A percentile compares a stretch with the other conserved stretches of the same genome.
phyloP scores from a whole-genome alignment of 2,888 invertebrate species.

The Folsomia candida region DNA sequence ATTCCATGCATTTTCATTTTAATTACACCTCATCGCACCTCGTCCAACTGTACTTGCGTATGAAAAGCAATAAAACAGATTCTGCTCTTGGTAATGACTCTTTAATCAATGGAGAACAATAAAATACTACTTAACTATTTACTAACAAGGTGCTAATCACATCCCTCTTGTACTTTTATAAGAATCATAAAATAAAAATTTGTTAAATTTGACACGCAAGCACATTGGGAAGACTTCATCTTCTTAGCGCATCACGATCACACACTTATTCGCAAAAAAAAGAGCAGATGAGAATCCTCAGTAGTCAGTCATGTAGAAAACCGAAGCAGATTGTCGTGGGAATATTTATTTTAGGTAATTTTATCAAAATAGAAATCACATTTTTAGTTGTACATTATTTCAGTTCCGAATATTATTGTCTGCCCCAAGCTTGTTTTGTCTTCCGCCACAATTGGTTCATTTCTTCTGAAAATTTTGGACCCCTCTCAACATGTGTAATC shows the following conservation, averaged over 20 bases:
- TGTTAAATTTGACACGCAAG: background rate
- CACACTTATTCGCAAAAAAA: no score
- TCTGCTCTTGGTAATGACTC: background rate
- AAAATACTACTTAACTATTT: constrained; percentile 4
- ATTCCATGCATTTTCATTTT: background rate
- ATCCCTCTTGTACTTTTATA: background rate
- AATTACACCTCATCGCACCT: background rate
- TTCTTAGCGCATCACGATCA: no score
- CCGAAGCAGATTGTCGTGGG: background rate
- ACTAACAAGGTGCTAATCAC: constrained; percentile 7
- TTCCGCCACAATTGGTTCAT: constrained; percentile 37
- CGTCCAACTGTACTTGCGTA: background rate
- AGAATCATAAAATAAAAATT: background rate
- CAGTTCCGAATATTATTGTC: background rate
- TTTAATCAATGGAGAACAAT: background rate
- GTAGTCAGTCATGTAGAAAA: background rate
- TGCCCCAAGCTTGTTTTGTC: background rate
- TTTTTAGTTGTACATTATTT: background rate
- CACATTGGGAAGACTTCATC: no score
- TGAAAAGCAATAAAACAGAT: background rate
- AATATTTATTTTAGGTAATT: background rate
- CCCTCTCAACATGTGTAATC: constrained; percentile 48
- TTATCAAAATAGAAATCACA: background rate
- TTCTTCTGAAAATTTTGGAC: constrained; percentile 44
- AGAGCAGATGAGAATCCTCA: background rate